phyloP scores from a whole-genome alignment of 92 coral and sea anemone species.

The Porites lobata region DNA sequence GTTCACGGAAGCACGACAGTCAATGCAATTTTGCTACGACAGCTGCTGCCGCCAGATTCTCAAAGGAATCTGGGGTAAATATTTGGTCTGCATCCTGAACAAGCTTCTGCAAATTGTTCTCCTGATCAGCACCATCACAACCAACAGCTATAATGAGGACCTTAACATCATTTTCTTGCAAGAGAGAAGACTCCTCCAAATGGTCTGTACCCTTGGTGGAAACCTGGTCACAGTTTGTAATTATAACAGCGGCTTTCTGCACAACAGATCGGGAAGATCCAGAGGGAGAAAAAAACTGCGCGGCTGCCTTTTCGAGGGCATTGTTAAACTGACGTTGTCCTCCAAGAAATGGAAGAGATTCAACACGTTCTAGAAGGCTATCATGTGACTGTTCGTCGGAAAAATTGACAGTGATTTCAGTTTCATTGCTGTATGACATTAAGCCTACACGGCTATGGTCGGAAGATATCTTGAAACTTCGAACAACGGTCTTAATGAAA shows the following conservation, averaged over 20 bases:
- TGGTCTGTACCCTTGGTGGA: conserved; percentile 12
- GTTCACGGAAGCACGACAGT: no score
- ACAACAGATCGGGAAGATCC: conserved; percentile 38
- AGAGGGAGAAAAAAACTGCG: conserved; percentile 24
- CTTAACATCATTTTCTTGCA: conserved; percentile 64
- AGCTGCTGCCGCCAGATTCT: conserved; percentile 20
- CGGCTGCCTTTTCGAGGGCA: conserved; percentile 26
- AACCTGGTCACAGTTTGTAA: conserved; percentile 22
- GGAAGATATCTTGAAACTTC: conserved; percentile 54
- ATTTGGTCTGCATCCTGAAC: conserved; percentile 56
- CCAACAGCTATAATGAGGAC: conserved; percentile 72
- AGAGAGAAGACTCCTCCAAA: conserved; percentile 25
- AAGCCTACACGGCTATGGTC: conserved; percentile 59
- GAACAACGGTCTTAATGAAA: conserved; percentile 45
- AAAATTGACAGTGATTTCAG: conserved; percentile 51
- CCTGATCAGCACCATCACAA: conserved; percentile 46
- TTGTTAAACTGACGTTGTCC: conserved; percentile 34
- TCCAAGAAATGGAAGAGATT: conserved; percentile 58
- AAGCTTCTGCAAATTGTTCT: conserved; percentile 26
- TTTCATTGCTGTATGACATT: conserved; percentile 54
- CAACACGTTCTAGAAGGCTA: conserved; percentile 39
- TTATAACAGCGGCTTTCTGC: conserved; percentile 25
- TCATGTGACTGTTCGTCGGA: conserved; percentile 43
- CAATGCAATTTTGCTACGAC: no score
- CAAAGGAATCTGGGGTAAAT: conserved; percentile 37